Base-by-base conservation (phyloP, 2,888 invertebrate species). In the Tuta absoluta region DNA sequence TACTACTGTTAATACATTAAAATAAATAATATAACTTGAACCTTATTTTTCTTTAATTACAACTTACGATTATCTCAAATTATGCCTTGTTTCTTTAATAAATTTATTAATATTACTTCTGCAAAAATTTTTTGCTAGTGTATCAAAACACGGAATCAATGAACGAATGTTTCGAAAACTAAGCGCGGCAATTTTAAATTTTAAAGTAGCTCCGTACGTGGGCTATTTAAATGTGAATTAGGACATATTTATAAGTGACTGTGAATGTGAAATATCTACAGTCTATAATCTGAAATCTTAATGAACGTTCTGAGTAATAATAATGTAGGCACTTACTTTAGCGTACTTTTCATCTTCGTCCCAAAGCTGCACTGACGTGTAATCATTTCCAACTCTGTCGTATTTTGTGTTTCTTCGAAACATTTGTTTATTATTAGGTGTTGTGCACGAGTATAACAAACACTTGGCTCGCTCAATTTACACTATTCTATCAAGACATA, bases 311-410 rank as follows among this genome's bases (percentile, higher is more conserved):
- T n/a, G 49, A 8, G 19, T 38, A 53, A 19, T 5, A 4, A 48
- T 7, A 12, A 10, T 28, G 33, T 12, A 33, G 37, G n/a, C 48
- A 80, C 82, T 80, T 69, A 82, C 82, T 65, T 74, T 72, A 56
- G 63, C 66, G 62, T 67, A 61, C 56, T 62, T 60, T 8, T 64
- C 45, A 33, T 60, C 69, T 67, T 77, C 76, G 48, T 85, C 81
- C 81, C 80, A 85, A 58, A 89, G 61, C 53, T 80, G 78, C 70
- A 88, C 69, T 74, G 79, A 73, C 1, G 79, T 81, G 63, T 85
- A 87, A 68, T 81, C 82, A 61, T 76, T 74, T 69, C 61, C 69
- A 28, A 68, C 71, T 23, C 23, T 14, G 14, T 53, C 5, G 23
- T 8, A 24, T 23, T 7, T 23, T 24, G 51, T 53, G 5, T 23